A percentile compares a stretch with the other conserved stretches of the same genome.
Conservation (phyloP, 1,140 invertebrate species). For the Drosophila fuyamai region DNA sequence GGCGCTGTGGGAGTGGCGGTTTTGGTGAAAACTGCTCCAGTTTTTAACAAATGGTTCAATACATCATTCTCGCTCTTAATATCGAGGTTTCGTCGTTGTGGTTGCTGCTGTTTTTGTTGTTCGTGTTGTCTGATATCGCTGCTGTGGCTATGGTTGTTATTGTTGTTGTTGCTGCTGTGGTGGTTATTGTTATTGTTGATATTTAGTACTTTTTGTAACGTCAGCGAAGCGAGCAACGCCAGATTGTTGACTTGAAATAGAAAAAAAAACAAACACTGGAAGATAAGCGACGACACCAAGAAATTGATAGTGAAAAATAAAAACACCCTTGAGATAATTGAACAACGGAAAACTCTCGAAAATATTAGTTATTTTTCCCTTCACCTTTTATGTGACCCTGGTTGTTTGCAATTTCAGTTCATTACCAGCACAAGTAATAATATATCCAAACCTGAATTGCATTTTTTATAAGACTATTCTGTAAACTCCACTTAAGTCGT, state of each 20-base stretch:
- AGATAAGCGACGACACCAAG: slow-evolving; percentile 19
- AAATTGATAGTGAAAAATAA: slow-evolving; percentile 21
- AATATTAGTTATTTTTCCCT: slow-evolving; percentile 23
- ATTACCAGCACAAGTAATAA: not conserved
- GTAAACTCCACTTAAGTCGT: no score
- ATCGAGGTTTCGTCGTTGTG: slow-evolving; percentile 67
- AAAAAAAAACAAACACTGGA: slow-evolving; percentile 28
- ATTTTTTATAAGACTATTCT: no score
- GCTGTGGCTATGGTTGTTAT: slow-evolving; percentile 21
- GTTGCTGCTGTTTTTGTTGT: slow-evolving; percentile 41
- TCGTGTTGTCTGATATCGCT: slow-evolving; percentile 32
- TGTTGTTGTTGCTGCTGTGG: slow-evolving; percentile 35
- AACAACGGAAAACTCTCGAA: not conserved
- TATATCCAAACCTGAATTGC: no score
- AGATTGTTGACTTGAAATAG: slow-evolving; percentile 64
- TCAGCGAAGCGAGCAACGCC: slow-evolving; percentile 68
- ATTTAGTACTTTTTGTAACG: slow-evolving; percentile 76
- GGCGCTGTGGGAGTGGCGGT: slow-evolving; percentile 52
- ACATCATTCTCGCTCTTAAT: slow-evolving; percentile 64
- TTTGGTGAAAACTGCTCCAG: slow-evolving; percentile 67
- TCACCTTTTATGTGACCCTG: slow-evolving; percentile 26
- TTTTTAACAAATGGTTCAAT: slow-evolving; percentile 69
- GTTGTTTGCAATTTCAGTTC: not conserved
- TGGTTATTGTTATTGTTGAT: slow-evolving; percentile 71
- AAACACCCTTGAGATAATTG: slow-evolving; percentile 3